Evolutionary conservation across 2,888 invertebrate species (phyloP).

Genomic region (Dysmachus trigonus): DNA sequence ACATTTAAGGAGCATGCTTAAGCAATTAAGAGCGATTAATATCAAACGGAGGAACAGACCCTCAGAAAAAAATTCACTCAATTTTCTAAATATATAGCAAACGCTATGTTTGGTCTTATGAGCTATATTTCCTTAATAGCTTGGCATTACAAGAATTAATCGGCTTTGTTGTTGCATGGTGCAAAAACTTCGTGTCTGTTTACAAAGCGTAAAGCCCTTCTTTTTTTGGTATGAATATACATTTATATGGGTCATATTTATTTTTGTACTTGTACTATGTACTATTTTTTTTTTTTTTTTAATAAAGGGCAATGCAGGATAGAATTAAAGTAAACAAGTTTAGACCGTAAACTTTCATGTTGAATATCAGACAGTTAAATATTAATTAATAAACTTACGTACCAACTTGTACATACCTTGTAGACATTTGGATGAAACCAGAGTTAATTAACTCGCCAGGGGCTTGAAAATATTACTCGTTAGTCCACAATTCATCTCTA

Average conservation of each 20-base stretch:
- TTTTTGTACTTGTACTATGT: background rate
- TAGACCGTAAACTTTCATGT: background rate
- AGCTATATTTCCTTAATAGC: background rate
- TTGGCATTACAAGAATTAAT: background rate
- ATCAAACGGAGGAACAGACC: background rate
- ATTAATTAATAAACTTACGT: background rate
- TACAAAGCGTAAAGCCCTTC: no score
- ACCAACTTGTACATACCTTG: background rate
- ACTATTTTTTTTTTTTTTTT: background rate
- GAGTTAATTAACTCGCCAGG: background rate
- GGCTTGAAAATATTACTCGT: background rate
- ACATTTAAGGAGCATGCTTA: background rate
- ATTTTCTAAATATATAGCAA: background rate
- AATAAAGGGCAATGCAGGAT: background rate
- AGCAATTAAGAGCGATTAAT: background rate
- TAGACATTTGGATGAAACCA: background rate
- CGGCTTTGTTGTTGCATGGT: background rate
- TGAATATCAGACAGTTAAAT: background rate
- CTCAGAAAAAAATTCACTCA: background rate
- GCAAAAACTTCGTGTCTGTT: no score
- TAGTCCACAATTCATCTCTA: background rate
- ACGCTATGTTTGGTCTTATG: background rate
- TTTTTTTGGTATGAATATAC: background rate
- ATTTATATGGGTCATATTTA: background rate
- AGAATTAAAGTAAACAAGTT: background rate